These are phyloP conservation scores for Eulemur rufifrons DNA, from an alignment of 2,113 vertebrate genomes.

Conservation along the genomic window DNA sequence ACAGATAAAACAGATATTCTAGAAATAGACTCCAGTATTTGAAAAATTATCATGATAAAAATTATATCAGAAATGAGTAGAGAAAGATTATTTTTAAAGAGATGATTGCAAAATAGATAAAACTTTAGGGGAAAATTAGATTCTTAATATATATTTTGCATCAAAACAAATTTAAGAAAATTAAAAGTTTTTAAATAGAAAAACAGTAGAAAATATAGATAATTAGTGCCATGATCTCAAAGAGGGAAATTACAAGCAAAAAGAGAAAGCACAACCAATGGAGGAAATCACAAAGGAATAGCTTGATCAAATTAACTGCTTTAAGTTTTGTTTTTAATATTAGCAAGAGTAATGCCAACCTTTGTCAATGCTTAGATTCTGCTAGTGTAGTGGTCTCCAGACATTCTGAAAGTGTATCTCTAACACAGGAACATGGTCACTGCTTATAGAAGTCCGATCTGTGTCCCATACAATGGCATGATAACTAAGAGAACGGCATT, in stretches of 20 bases:
- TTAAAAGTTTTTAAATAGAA: background rate
- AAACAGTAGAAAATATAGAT: background rate
- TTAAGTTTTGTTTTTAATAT: conserved; percentile 10
- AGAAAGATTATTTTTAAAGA: background rate
- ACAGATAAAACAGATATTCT: background rate
- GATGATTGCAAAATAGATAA: background rate
- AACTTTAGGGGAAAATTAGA: background rate
- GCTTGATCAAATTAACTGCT: background rate
- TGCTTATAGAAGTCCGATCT: background rate
- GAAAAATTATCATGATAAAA: background rate
- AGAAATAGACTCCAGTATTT: background rate
- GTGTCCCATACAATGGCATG: background rate
- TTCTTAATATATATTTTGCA: background rate
- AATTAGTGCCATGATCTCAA: background rate
- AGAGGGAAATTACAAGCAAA: background rate
- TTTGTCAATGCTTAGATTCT: background rate
- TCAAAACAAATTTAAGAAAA: background rate
- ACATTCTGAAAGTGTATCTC: background rate
- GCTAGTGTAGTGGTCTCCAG: background rate
- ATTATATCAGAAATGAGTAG: background rate
- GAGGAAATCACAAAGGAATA: background rate
- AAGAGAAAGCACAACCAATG: background rate
- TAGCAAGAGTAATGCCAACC: background rate
- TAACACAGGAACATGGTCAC: background rate
- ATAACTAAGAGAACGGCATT: background rate